Percentiles rank a stretch among this genome's conserved stretches.
phyloP scores from a whole-genome alignment of 2,888 invertebrate species.

The Bembecia ichneumoniformis region DNA sequence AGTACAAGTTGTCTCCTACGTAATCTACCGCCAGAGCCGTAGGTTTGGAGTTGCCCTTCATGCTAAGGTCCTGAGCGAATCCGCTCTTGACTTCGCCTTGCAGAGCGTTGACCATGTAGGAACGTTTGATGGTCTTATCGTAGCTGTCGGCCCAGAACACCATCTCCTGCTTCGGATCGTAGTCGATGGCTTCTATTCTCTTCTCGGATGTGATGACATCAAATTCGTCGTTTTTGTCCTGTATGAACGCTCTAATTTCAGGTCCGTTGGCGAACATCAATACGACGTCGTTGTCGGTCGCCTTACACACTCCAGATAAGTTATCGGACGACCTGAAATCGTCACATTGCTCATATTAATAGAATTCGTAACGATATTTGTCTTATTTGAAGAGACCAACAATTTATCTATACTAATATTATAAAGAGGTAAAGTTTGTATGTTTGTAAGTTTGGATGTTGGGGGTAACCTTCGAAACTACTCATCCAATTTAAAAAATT shows the following conservation, averaged over 20 bases:
- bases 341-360: too few relatives aligned
- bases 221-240: constrained; percentile 78
- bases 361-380: too few relatives aligned
- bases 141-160: constrained; percentile 97
- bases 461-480: too few relatives aligned
- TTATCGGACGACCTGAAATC: constrained; percentile 75
- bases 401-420: too few relatives aligned
- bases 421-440: too few relatives aligned
- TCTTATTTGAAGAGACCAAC: too few relatives aligned
- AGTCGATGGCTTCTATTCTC: constrained; percentile 92
- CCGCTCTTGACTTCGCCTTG: constrained; percentile 85
- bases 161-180: constrained; percentile 85
- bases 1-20: constrained; percentile 93
- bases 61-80: constrained; percentile 88
- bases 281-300: constrained; percentile 75
- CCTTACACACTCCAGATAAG: constrained; percentile 87
- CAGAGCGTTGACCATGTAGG: constrained; percentile 87
- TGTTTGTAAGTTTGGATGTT: too few relatives aligned
- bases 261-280: constrained; percentile 86
- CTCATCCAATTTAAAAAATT: too few relatives aligned
- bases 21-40: constrained; percentile 94
- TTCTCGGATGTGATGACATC: constrained; percentile 88
- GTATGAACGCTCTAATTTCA: constrained; percentile 83
- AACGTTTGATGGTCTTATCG: constrained; percentile 90
- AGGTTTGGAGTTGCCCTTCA: constrained; percentile 87